Evolutionary conservation across 2,113 vertebrate genomes (phyloP), one percentile per base, ranked within the genome.

Genomic region (Zosterops pallidus): DNA sequence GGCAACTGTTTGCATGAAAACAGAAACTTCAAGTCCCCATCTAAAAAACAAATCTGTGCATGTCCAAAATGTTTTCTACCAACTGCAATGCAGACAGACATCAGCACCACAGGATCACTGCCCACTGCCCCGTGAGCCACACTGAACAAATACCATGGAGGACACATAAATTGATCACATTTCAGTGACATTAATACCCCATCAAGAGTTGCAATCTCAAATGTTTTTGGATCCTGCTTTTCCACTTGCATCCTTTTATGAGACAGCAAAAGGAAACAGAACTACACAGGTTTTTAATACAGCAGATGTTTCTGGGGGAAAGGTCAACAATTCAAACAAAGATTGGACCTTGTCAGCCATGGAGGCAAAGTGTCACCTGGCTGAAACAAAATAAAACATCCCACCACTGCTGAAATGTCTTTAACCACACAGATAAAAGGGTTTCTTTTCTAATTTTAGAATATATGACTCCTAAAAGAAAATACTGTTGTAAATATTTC

Each of bases 301-400:
- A 59, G 6, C 79, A 72, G 81, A 75, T 19, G 70, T 53, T 90
- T 63, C 42, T 85, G 37, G 84, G 86, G 83, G 75, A 81, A 78
- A 89, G 87, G 90, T 63, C 41, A 74, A 33, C 7, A 2, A 67
- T 23, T 60, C 39, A 56, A 64, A 74, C 81, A 84, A 52, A 92
- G 89, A 92, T 5, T 42, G 89, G 92, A 41, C 29, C 56, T 57
- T 50, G 64, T 46, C 13, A 47, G 74, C 47, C 47, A 29, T 82
- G 25, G 20, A 65, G 49, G n/a, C 31, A 53, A 29, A 2, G 46
- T 29, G 55, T 81, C 18, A 44, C 35, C 55, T 28, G 22, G 35
- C 35, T 72, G 60, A 74, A 75, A 72, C 5, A 24, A 41, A 65
- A 44, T 3, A 39, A 42, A 79, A 44, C 6, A 2, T 67, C 15